Evolutionary conservation across 1,140 invertebrate genomes (phyloP).

Genomic region (Tenebrio molitor): DNA sequence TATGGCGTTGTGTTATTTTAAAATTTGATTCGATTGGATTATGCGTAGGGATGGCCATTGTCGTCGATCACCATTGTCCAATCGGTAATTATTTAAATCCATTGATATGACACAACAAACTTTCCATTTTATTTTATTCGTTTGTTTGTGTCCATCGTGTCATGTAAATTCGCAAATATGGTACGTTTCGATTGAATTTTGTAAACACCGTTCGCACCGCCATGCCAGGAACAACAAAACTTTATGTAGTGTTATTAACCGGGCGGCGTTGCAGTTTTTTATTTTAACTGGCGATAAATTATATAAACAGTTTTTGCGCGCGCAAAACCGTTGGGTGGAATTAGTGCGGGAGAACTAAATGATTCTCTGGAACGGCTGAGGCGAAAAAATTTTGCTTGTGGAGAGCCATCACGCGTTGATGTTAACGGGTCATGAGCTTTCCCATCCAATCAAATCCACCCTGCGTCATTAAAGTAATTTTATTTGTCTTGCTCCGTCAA

Average conservation of each 20-base stretch:
- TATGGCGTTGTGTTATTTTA: no score
- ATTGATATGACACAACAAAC: no score
- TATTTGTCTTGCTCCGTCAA: slow-evolving; percentile 29
- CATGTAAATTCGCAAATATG: no score
- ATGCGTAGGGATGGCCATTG: no score
- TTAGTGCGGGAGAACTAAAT: slow-evolving; percentile 10
- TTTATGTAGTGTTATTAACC: slow-evolving; percentile 21
- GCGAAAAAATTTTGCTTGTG: not conserved
- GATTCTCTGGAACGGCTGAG: not conserved
- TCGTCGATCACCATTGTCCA: no score
- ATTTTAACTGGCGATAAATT: not conserved
- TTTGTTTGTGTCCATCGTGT: no score
- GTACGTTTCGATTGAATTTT: no score
- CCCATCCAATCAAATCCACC: slow-evolving; percentile 31
- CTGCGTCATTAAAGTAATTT: slow-evolving; percentile 32
- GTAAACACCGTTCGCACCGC: no score
- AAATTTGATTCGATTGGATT: no score
- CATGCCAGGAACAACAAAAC: no score
- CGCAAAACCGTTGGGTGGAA: not conserved
- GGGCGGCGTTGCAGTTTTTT: not conserved
- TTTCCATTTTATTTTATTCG: no score
- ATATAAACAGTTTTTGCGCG: slow-evolving; percentile 3
- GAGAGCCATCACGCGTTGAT: not conserved
- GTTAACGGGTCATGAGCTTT: slow-evolving; percentile 30
- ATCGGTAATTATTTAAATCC: no score